Evolutionary conservation across 2,888 invertebrate species (phyloP), one percentile per base, ranked within the genome.

Genomic region (Pollenia angustigena): DNA sequence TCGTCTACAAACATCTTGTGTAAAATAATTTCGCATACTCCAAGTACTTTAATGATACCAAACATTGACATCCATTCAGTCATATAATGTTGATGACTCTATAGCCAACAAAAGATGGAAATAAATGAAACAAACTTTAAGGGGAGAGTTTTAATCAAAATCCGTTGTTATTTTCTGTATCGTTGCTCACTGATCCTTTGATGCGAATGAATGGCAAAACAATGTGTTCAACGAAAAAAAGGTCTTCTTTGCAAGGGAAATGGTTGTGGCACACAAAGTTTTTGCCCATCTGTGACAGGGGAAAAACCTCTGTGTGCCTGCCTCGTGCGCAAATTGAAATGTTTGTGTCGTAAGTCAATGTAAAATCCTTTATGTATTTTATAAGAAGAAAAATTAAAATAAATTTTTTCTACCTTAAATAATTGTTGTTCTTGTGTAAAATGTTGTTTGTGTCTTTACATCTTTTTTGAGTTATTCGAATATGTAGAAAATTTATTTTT

Each of bases 141-240:
- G 83, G 92, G 91, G 91, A 91, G 91, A 92, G 93, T 92, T 93
- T 93, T 93, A 93, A 93, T 93, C 93, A 93, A 93, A 93, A 93
- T 93, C 93, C 93, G 93, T 93, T 94, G 94, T 94, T 94, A 94
- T 94, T 94, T 95, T 95, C 94, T 94, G 93, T 94, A 93, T 94
- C 94, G 94, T 93, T 94, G 94, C 94, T 94, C 91, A 89, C 94
- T 94, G 94, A 94, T 94, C 94, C 94, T 92, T 92, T 92, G 92
- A 92, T 92, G 92, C 92, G 92, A 89, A 89, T 89, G 89, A 88
- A 89, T 89, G 89, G 89, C 84, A 90, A 88, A 89, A 87, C 81
- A 84, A 88, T 88, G 88, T 85, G 88, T 71, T 81, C 72, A 82
- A 80, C 75, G 58, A 32, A 32, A 32, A 66, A 80, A 85, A 69